Conservation (phyloP, 1,140 invertebrate genomes). For the Papilio xuthus region DNA sequence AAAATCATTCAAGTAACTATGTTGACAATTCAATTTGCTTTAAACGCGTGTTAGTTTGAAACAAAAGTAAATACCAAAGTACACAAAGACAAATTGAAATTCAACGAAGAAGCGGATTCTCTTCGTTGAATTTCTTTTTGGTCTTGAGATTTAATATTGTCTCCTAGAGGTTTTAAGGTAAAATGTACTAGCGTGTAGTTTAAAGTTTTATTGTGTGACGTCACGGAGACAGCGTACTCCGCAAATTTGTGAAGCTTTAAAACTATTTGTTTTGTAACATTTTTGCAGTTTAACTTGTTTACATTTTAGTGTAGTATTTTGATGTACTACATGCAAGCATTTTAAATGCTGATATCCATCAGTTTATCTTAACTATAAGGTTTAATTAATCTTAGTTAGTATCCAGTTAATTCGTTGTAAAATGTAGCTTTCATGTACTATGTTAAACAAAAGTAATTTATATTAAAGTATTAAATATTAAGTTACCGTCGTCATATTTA, state of each 20-base stretch:
- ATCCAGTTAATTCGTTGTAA: too few species aligned
- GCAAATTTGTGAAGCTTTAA: background rate
- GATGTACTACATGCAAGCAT: background rate
- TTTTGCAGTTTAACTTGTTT: background rate
- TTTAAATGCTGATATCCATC: background rate
- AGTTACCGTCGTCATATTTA: too few species aligned
- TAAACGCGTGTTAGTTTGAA: background rate
- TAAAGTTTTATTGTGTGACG: slow-evolving; percentile 10
- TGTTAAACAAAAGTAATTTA: background rate
- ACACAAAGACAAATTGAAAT: background rate
- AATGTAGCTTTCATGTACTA: too few species aligned
- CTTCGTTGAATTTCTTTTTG: background rate
- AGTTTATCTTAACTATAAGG: too few species aligned
- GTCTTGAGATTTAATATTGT: background rate
- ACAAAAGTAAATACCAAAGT: background rate
- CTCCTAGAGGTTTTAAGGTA: slow-evolving; percentile 16
- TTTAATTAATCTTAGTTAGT: too few species aligned
- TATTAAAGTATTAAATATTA: too few species aligned
- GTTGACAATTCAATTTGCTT: background rate
- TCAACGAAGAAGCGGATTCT: background rate
- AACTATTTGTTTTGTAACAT: background rate
- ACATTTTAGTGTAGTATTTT: background rate
- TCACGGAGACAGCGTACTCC: background rate
- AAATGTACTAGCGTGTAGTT: background rate
- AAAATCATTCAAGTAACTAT: background rate